phyloP scores from a whole-genome alignment of 2,113 vertebrate genomes.

The Casuarius casuarius region DNA sequence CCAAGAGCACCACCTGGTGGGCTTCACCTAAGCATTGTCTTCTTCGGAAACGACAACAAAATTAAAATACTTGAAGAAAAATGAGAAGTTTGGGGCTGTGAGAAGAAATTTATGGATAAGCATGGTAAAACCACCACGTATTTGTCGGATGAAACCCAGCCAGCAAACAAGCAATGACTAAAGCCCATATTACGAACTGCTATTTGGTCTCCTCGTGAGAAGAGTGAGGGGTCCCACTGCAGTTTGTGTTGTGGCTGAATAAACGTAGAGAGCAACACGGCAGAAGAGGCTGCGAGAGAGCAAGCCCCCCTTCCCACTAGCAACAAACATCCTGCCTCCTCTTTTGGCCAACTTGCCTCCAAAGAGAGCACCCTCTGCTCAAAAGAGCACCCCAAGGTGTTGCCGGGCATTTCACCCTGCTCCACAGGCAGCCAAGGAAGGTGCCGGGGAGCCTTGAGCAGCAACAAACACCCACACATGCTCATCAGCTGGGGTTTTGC shows the following conservation, averaged over 20 bases:
- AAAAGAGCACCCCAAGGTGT: no score
- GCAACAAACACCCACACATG: rapidly evolving
- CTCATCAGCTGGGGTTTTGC: neutral
- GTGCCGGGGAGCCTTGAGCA: rapidly evolving
- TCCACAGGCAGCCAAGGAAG: neutral
- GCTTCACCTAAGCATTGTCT: rapidly evolving
- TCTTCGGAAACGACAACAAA: rapidly evolving
- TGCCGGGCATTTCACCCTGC: no score
- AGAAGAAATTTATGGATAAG: neutral
- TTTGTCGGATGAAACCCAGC: neutral
- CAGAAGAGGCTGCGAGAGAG: neutral
- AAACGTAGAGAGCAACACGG: neutral
- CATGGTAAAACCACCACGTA: neutral
- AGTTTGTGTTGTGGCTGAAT: neutral
- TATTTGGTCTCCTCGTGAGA: neutral
- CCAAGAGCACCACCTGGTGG: constrained; percentile 61
- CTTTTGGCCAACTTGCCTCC: rapidly evolving
- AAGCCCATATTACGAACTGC: rapidly evolving
- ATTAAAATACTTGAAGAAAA: neutral
- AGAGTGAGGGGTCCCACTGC: neutral
- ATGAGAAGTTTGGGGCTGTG: neutral
- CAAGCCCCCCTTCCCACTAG: rapidly evolving
- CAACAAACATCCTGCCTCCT: neutral
- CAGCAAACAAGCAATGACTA: rapidly evolving
- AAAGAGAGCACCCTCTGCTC: neutral